Evolutionary conservation across 2,888 invertebrate species (phyloP).

Genomic region (Laspeyria flexula): DNA sequence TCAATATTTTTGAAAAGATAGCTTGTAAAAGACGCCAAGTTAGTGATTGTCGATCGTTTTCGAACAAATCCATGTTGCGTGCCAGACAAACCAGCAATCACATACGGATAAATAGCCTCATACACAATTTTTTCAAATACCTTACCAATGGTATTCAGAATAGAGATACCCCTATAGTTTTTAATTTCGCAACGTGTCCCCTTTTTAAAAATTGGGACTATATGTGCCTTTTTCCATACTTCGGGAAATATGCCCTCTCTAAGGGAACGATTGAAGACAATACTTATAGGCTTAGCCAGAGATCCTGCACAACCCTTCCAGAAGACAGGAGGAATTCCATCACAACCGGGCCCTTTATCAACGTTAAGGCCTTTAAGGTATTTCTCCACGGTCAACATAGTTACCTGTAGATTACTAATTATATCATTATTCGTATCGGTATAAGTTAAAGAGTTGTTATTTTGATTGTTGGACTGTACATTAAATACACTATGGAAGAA

Average conservation of each 20-base stretch:
- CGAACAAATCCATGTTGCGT: background rate
- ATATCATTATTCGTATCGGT: no score
- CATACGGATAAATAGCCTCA: background rate
- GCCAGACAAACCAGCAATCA: background rate
- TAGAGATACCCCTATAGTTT: background rate
- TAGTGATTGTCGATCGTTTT: background rate
- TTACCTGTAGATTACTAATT: background rate
- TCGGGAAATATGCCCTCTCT: background rate
- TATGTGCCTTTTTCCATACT: background rate
- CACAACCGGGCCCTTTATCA: background rate
- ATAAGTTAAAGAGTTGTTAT: background rate
- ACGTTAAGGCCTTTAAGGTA: background rate
- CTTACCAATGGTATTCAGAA: background rate
- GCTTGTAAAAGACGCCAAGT: background rate
- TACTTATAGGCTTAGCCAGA: no score
- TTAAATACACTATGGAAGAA: conserved; percentile 2
- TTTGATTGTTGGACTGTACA: background rate
- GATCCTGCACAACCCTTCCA: no score
- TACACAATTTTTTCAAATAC: background rate
- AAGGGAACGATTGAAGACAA: background rate
- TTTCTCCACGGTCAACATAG: background rate
- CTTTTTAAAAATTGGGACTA: background rate
- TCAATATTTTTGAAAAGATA: background rate
- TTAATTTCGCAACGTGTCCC: background rate
- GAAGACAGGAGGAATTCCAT: background rate